Percentiles rank a stretch among this genome's conserved stretches.
phyloP scores from a whole-genome alignment of 2,888 invertebrate species.

The Cheilosia pagana region DNA sequence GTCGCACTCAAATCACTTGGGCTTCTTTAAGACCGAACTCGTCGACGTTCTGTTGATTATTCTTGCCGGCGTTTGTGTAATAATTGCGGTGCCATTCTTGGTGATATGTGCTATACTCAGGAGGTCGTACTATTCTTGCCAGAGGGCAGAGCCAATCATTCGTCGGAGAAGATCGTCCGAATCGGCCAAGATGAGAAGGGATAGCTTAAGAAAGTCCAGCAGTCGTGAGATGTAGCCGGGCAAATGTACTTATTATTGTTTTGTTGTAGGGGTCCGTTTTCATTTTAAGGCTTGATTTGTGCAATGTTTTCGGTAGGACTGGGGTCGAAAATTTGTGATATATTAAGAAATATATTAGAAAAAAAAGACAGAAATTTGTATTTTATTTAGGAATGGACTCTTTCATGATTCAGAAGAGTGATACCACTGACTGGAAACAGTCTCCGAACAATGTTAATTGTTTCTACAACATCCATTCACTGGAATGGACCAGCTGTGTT shows the following conservation, averaged over 20 bases:
- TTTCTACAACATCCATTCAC: too few species aligned
- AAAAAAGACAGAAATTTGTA: slow-evolving; percentile 7
- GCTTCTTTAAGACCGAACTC: slow-evolving; percentile 80
- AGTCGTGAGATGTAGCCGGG: slow-evolving; percentile 51
- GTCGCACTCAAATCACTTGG: slow-evolving; percentile 80
- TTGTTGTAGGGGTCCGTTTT: slow-evolving; percentile 19
- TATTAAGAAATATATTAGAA: slow-evolving; percentile 69
- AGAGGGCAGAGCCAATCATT: slow-evolving; percentile 18
- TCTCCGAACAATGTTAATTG: too few species aligned
- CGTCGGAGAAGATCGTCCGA: slow-evolving; percentile 46
- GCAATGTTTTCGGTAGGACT: slow-evolving; percentile 51
- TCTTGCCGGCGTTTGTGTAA: slow-evolving; percentile 79
- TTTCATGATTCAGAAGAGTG: too few species aligned
- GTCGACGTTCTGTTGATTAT: slow-evolving; percentile 82
- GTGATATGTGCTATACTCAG: slow-evolving; percentile 81
- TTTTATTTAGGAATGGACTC: not conserved
- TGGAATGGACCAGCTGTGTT: too few species aligned
- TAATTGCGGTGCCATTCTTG: slow-evolving; percentile 81
- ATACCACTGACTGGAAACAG: too few species aligned
- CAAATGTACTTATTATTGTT: slow-evolving; percentile 61
- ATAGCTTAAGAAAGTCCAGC: slow-evolving; percentile 47
- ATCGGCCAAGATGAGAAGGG: slow-evolving; percentile 31
- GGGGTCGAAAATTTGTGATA: slow-evolving; percentile 62
- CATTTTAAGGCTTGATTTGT: slow-evolving; percentile 35
- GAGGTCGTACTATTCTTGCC: slow-evolving; percentile 78